Conservation (phyloP, 1,140 invertebrate genomes). For the Apocrypta bakeri region DNA sequence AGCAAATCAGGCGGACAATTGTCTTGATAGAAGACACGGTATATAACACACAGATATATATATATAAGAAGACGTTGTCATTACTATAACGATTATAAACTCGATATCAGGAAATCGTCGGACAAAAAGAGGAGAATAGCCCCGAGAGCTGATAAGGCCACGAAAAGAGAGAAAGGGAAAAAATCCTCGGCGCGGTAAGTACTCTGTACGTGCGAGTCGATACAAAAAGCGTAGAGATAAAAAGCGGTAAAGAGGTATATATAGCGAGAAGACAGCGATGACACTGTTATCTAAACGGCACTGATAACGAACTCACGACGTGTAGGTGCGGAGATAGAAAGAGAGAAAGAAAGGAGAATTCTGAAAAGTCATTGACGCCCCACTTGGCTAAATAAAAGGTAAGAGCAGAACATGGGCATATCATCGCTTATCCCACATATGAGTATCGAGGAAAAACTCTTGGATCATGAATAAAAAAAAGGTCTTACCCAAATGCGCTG, state of each 20-base stretch:
- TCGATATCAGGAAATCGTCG: conserved; percentile 11
- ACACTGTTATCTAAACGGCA: conserved; percentile 28
- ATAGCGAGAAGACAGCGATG: conserved; percentile 4
- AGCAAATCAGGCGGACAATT: background rate
- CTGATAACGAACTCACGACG: conserved; percentile 13
- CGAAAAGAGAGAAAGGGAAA: background rate
- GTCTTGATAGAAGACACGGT: background rate
- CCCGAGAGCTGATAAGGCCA: background rate
- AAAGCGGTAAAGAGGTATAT: background rate
- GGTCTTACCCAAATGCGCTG: background rate
- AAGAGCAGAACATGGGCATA: background rate
- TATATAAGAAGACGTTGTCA: too few relatives aligned
- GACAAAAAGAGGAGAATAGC: conserved; percentile 4
- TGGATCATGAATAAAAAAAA: background rate
- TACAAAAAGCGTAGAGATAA: background rate
- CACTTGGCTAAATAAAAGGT: background rate
- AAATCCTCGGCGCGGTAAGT: background rate
- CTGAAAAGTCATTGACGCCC: background rate
- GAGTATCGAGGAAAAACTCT: background rate
- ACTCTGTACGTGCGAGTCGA: background rate
- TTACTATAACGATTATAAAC: conserved; percentile 30
- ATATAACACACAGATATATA: background rate
- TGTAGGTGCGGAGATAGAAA: background rate
- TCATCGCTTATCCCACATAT: conserved; percentile 13
- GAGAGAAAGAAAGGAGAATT: background rate